Evolutionary conservation across 2,888 invertebrate genomes (phyloP).

Genomic region (Himalopsyche anomala): DNA sequence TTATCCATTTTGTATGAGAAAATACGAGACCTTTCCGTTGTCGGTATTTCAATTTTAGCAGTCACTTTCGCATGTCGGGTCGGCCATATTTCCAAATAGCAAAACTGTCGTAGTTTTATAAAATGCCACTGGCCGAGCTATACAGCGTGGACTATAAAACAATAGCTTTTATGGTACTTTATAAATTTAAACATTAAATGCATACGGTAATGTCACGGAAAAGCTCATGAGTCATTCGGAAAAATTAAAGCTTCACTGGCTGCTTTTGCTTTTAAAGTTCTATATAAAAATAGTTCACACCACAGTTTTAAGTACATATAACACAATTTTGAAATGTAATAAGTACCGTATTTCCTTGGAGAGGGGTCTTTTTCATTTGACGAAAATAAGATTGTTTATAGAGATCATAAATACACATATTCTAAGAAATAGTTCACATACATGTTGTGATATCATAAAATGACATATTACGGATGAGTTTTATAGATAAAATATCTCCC

Average conservation of each 20-base stretch:
- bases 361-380: no score
- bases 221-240: not conserved
- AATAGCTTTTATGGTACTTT: not conserved
- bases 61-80: not conserved
- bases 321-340: no score
- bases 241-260: not conserved
- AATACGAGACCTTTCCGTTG: not conserved
- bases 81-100: not conserved
- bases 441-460: no score
- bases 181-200: not conserved
- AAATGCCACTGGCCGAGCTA: not conserved
- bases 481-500: no score
- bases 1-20: not conserved
- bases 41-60: not conserved
- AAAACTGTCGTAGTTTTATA: not conserved
- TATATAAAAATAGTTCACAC: no score
- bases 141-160: not conserved
- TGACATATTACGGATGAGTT: no score
- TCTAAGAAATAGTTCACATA: no score
- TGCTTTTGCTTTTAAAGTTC: not conserved
- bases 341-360: no score
- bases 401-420: no score
- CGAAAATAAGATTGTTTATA: no score
- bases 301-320: no score
- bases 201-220: not conserved